Conservation (phyloP, 2,113 vertebrate species). For the Ciconia boyciana region DNA sequence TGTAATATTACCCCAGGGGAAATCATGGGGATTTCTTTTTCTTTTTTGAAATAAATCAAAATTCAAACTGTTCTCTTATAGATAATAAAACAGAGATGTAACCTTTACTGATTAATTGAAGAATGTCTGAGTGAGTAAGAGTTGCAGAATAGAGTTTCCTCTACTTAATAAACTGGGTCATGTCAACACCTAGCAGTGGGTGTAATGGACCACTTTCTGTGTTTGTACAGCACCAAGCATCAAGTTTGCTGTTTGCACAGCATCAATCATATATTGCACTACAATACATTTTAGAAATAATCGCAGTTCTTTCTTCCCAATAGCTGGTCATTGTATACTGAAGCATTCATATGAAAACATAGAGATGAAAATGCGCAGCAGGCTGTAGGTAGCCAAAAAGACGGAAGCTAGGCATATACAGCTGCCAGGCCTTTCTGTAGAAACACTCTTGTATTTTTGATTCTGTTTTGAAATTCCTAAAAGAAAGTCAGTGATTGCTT, state of each 20-base stretch:
- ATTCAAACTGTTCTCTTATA: background rate
- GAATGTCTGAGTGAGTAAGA: background rate
- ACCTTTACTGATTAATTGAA: background rate
- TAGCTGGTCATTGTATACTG: background rate
- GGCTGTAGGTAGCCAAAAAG: background rate
- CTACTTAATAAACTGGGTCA: background rate
- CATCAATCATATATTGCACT: background rate
- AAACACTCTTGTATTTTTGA: background rate
- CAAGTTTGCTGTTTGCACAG: background rate
- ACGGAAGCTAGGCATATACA: background rate
- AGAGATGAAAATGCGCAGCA: background rate
- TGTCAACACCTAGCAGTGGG: fast-evolving
- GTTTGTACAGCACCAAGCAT: background rate
- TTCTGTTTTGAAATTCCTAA: background rate
- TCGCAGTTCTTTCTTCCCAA: background rate
- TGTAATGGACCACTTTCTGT: background rate
- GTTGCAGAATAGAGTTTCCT: background rate
- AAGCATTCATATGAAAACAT: background rate
- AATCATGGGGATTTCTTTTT: background rate
- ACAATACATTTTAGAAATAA: background rate
- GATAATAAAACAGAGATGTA: background rate
- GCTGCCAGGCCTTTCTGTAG: background rate
- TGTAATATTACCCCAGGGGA: background rate
- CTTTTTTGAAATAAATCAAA: background rate
- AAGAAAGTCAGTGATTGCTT: background rate